A percentile compares a stretch with the other conserved stretches of the same genome.
These are phyloP conservation scores for Psettodes erumei DNA, from an alignment of 2,113 vertebrate species.

Conservation along the genomic window DNA sequence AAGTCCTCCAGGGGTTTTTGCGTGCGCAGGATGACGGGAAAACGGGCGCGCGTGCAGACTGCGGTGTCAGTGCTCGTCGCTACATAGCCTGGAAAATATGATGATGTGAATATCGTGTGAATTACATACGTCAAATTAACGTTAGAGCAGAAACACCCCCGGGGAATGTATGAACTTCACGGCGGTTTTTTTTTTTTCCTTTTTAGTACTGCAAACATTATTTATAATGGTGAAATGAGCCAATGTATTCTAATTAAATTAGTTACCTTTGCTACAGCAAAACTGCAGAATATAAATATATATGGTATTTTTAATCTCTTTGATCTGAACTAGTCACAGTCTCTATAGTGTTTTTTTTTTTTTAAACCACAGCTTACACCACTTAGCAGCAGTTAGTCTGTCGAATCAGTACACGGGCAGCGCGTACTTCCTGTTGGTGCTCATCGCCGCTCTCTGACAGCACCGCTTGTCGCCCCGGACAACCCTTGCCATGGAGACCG, in stretches of 20 bases:
- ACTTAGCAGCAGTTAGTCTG: background rate
- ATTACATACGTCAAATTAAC: background rate
- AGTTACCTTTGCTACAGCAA: background rate
- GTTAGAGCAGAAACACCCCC: background rate
- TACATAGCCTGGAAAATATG: background rate
- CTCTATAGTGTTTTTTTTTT: too few relatives aligned
- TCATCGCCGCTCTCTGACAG: slow-evolving; percentile 48
- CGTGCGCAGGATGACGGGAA: too few relatives aligned
- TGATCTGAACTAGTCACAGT: too few relatives aligned
- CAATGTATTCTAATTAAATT: background rate
- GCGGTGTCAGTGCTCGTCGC: background rate
- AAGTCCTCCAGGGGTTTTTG: background rate
- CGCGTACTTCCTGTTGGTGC: slow-evolving; percentile 18
- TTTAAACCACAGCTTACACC: background rate
- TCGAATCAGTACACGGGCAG: slow-evolving; percentile 4
- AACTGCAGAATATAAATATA: too few relatives aligned
- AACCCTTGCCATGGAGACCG: slow-evolving; percentile 66
- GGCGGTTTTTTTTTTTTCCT: background rate
- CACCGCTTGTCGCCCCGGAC: slow-evolving; percentile 57
- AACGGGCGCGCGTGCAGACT: background rate
- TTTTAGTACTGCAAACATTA: background rate
- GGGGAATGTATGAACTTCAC: background rate
- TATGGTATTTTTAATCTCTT: too few relatives aligned
- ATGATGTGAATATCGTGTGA: background rate
- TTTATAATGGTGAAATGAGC: background rate